phyloP scores from a whole-genome alignment of 2,888 invertebrate genomes.

The Allolobophora icterica region DNA sequence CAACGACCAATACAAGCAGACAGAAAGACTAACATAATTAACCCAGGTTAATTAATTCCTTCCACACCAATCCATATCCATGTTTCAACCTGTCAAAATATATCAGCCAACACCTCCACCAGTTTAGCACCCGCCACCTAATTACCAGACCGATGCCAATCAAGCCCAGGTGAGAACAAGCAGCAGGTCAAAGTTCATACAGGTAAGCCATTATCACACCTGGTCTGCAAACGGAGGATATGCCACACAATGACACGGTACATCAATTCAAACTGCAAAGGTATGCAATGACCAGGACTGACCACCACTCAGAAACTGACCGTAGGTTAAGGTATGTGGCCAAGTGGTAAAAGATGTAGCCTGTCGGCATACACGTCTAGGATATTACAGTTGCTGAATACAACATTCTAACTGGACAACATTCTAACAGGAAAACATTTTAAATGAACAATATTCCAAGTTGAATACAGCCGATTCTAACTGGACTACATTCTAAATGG shows the following conservation, averaged over 20 bases:
- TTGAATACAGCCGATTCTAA: neutral
- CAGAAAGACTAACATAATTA: too few species aligned
- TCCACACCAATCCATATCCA: neutral
- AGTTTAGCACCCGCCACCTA: neutral
- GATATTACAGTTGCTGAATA: neutral
- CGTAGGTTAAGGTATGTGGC: neutral
- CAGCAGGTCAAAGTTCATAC: neutral
- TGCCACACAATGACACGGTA: neutral
- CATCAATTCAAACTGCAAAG: neutral
- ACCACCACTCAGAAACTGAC: too few species aligned
- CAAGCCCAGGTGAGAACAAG: neutral
- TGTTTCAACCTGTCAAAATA: too few species aligned
- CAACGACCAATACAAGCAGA: neutral
- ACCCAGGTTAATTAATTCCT: neutral
- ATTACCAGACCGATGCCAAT: neutral
- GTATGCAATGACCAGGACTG: neutral
- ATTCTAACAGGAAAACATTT: neutral
- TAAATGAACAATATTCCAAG: too few species aligned
- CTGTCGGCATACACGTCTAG: neutral
- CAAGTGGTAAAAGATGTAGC: neutral
- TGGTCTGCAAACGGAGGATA: neutral
- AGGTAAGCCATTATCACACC: slow-evolving; percentile 8
- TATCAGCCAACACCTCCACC: neutral
- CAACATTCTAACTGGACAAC: neutral
- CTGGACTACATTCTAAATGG: neutral